phyloP scores from a whole-genome alignment of 2,888 invertebrate species.

The Bembecia ichneumoniformis region DNA sequence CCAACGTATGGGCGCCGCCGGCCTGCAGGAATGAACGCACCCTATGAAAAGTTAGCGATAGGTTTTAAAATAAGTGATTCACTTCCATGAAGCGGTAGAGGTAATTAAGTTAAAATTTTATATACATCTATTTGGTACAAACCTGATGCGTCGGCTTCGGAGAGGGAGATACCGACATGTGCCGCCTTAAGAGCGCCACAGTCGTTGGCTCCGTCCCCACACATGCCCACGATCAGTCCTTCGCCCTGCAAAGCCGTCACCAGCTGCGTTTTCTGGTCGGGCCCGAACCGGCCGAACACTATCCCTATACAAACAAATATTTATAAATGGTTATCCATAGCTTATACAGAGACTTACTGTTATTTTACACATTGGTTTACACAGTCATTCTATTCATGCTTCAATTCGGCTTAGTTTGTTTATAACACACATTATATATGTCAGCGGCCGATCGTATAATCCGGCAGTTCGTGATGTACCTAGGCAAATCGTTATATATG shows the following conservation, averaged over 20 bases:
- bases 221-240: conserved; percentile 74
- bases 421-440: not conserved
- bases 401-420: not conserved
- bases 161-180: conserved; percentile 82
- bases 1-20: too few relatives aligned
- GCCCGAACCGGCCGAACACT: conserved; percentile 87
- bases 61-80: too few relatives aligned
- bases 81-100: not conserved
- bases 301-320: conserved; percentile 62
- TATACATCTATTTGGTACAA: not conserved
- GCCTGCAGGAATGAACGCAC: too few relatives aligned
- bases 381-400: not conserved
- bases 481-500: too few relatives aligned
- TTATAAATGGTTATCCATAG: not conserved
- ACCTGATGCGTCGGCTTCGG: conserved; percentile 79
- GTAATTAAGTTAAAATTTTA: not conserved
- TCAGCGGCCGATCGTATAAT: too few relatives aligned
- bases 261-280: conserved; percentile 85
- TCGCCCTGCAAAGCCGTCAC: conserved; percentile 75
- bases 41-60: too few relatives aligned
- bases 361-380: not conserved
- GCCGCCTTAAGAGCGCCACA: conserved; percentile 85
- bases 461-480: too few relatives aligned
- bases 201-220: conserved; percentile 79
- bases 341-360: too few relatives aligned